A percentile compares a stretch with the other conserved stretches of the same genome.
phyloP scores from a whole-genome alignment of 1,140 invertebrate genomes.

The Drosophila ficusphila region DNA sequence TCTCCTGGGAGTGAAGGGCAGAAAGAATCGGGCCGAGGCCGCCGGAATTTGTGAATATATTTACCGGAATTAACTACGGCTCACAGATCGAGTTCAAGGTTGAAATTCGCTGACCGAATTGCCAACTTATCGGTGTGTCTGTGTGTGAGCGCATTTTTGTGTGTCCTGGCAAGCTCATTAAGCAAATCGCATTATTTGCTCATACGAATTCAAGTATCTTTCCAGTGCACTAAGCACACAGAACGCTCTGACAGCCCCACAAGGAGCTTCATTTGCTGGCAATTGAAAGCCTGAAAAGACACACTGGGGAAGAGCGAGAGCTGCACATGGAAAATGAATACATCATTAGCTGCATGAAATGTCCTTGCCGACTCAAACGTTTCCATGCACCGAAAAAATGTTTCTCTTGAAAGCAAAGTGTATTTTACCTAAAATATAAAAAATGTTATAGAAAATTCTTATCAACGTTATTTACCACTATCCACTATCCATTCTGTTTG shows the following conservation, averaged over 20 bases:
- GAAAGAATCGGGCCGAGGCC: slow-evolving; percentile 8
- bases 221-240: slow-evolving; percentile 61
- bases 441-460: no score
- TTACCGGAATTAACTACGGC: slow-evolving; percentile 58
- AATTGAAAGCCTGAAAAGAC: slow-evolving; percentile 62
- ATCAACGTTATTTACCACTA: no score
- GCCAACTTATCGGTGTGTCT: slow-evolving; percentile 38
- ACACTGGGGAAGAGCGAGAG: slow-evolving; percentile 2
- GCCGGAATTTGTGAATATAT: slow-evolving; percentile 60
- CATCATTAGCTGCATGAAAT: slow-evolving; percentile 78
- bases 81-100: slow-evolving; percentile 62
- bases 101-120: slow-evolving; percentile 53
- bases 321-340: slow-evolving; percentile 66
- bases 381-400: slow-evolving; percentile 13
- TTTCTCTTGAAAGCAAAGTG: neutral
- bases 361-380: slow-evolving; percentile 40
- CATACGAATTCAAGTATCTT: slow-evolving; percentile 64
- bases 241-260: slow-evolving; percentile 51
- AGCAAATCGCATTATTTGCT: slow-evolving; percentile 74
- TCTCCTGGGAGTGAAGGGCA: slow-evolving; percentile 52
- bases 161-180: slow-evolving; percentile 59
- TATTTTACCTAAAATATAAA: neutral
- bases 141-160: slow-evolving; percentile 9
- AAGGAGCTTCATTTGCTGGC: slow-evolving; percentile 71
- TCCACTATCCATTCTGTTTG: no score